Evolutionary conservation across 30 jellyfish, hydroid and myxozoan species (phyloP), one percentile per base, ranked within the genome.

Genomic region (Catostylus mosaicus): DNA sequence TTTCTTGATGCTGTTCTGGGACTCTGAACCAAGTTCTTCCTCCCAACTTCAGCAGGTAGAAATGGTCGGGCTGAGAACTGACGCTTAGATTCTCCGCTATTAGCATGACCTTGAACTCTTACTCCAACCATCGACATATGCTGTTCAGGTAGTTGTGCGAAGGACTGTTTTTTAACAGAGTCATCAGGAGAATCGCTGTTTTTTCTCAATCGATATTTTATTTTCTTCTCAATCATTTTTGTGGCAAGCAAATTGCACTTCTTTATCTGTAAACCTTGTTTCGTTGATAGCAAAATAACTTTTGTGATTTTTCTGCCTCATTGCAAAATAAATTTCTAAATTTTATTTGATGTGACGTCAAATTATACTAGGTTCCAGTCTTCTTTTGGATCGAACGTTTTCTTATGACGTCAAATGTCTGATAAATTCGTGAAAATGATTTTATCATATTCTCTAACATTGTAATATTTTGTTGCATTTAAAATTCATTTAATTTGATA

Each of bases 111-210:
- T 19, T 12, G 24, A 11, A 73, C 12, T 54, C 73, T 26, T n/a
- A 73, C 72, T 22, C 84, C 84, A 18, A 73, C 67, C 84, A 73
- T 73, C 37, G 84, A 73, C 70, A 73, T 73, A 38, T 73, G 84
- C 54, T 29, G 46, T 2, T 57, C 32, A 12, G 72, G 84, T 48
- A 48, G 22, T 23, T 62, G 70, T 7, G 64, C 35, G n/a, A n/a
- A n/a, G n/a, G n/a, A n/a, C 37, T 22, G n/a, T 40, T 69, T 69
- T 24, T 69, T 66, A 51, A 40, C 82, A 38, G 35, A 38, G 3
- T 69, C 61, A 2, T 69, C 66, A 18, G 82, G 36, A 3, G 82
- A 34, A 34, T 48, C 34, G 9, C 40, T 36, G 73, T 34, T 12
- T 26, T 38, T 52, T 73, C 72, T 14, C 16, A 45, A 19, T 9